phyloP scores from a whole-genome alignment of 2,113 vertebrate species.

The Heliornis fulica region DNA sequence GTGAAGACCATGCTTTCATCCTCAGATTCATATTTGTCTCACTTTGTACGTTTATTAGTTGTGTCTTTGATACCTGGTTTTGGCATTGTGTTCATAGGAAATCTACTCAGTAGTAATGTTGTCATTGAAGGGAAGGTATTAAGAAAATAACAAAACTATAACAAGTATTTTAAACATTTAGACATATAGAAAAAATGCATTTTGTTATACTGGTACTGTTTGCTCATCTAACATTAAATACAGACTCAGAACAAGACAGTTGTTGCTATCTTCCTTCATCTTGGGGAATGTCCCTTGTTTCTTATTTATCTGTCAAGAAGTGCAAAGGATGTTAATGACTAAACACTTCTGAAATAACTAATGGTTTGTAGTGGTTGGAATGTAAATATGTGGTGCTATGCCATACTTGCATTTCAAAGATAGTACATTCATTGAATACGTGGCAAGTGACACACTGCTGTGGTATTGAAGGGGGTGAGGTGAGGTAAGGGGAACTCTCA shows the following conservation, averaged over 20 bases:
- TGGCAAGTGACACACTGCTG: background rate
- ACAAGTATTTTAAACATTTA: background rate
- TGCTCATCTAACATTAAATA: background rate
- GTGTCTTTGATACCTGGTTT: background rate
- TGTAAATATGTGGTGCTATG: background rate
- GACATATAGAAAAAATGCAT: background rate
- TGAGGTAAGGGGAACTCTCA: background rate
- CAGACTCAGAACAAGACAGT: background rate
- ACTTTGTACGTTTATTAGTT: background rate
- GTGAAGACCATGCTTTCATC: background rate
- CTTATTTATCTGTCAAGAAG: background rate
- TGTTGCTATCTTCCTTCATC: background rate
- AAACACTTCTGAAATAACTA: background rate
- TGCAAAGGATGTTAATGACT: background rate
- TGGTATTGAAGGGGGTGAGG: background rate
- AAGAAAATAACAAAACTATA: background rate
- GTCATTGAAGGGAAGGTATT: background rate
- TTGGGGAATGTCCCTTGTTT: background rate
- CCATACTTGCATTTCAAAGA: background rate
- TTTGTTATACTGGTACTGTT: background rate
- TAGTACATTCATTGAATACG: background rate
- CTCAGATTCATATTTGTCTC: background rate
- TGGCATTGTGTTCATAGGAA: background rate
- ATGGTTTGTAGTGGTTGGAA: background rate
- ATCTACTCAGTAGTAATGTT: background rate